Evolutionary conservation across 2,113 vertebrate species (phyloP).

Genomic region (Phrynocephalus versicolor): DNA sequence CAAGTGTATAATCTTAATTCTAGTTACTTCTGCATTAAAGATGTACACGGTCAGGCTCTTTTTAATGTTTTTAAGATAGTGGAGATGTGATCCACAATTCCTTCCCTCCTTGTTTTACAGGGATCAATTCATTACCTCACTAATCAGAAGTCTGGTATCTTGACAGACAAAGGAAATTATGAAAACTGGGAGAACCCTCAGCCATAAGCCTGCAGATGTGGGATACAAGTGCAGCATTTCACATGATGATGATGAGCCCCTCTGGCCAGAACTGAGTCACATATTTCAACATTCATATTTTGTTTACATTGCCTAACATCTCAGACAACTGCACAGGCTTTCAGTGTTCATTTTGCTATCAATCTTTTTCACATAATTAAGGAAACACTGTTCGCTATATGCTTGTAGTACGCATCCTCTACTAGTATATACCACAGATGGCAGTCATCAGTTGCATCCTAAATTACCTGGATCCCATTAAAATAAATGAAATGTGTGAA

Average conservation of each 20-base stretch:
- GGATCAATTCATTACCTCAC: not conserved
- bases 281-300: not conserved
- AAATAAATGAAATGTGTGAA: too few relatives aligned
- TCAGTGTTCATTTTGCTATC: not conserved
- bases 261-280: not conserved
- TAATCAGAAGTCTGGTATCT: not conserved
- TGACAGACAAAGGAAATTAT: not conserved
- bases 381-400: too few relatives aligned
- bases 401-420: too few relatives aligned
- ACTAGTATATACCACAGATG: too few relatives aligned
- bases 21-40: not conserved
- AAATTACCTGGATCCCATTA: too few relatives aligned
- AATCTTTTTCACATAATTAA: too few relatives aligned
- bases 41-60: not conserved
- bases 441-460: too few relatives aligned
- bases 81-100: not conserved
- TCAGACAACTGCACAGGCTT: not conserved
- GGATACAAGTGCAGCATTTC: not conserved
- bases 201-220: not conserved
- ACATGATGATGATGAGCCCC: not conserved
- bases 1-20: not conserved
- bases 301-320: not conserved
- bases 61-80: not conserved
- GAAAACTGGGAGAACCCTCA: not conserved
- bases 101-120: not conserved